Evolutionary conservation across 2,888 invertebrate genomes (phyloP).

Genomic region (Chymomyza fuscimana): DNA sequence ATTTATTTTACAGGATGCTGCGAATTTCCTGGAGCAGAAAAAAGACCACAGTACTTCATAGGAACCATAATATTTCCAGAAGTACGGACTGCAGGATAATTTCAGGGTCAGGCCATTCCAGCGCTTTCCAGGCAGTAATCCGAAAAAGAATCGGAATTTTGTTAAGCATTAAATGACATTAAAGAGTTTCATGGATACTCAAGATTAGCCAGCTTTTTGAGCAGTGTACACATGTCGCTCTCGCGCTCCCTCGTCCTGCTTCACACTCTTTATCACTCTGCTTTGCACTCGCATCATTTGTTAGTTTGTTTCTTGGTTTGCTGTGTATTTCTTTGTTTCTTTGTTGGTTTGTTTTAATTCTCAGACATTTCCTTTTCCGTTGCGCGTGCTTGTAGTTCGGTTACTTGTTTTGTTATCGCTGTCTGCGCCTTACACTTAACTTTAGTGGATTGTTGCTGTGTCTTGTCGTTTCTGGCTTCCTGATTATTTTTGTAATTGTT

Average conservation of each 20-base stretch:
- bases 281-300: not conserved
- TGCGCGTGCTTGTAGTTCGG: not conserved
- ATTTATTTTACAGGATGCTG: too few species aligned
- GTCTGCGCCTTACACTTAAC: not conserved
- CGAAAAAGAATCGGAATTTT: too few species aligned
- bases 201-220: not conserved
- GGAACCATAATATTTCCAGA: too few species aligned
- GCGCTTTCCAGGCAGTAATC: too few species aligned
- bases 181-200: too few species aligned
- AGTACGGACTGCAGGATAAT: too few species aligned
- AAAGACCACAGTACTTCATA: too few species aligned
- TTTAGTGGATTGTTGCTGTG: not conserved
- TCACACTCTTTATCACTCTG: not conserved
- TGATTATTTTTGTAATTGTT: conserved; percentile 67
- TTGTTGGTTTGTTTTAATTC: conserved; percentile 27
- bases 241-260: conserved; percentile 17
- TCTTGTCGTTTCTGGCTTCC: conserved; percentile 41
- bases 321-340: conserved; percentile 31
- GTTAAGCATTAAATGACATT: too few species aligned
- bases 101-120: too few species aligned
- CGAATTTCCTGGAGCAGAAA: too few species aligned
- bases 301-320: not conserved
- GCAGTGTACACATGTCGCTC: not conserved
- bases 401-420: conserved; percentile 10
- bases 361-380: conserved; percentile 57